Evolutionary conservation across 1,140 invertebrate genomes (phyloP).

Genomic region (Hypothenemus hampei): DNA sequence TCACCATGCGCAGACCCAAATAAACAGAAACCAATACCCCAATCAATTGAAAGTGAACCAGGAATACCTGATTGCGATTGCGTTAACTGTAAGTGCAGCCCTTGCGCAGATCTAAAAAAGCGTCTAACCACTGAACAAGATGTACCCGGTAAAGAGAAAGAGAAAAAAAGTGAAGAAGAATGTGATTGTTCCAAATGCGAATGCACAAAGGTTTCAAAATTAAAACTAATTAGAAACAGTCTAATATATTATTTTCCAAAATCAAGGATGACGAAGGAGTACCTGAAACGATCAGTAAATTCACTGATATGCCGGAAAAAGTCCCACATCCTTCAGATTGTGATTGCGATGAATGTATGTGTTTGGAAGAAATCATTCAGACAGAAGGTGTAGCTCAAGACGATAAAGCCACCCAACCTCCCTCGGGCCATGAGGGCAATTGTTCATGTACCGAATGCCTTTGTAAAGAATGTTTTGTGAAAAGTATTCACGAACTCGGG

Average conservation of each 20-base stretch:
- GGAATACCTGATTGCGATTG: constrained; percentile 23
- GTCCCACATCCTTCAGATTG: constrained; percentile 23
- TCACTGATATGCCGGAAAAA: constrained; percentile 14
- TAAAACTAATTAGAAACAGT: no score
- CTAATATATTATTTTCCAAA: no score
- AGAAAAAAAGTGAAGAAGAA: background rate
- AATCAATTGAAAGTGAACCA: background rate
- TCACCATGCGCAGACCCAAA: constrained; percentile 14
- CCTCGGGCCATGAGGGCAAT: background rate
- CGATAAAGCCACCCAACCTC: background rate
- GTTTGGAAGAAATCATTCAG: constrained; percentile 13
- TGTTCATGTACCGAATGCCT: constrained; percentile 17
- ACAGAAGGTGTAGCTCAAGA: constrained; percentile 1
- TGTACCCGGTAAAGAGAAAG: background rate
- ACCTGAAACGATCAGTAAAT: background rate
- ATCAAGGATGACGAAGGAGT: no score
- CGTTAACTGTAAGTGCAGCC: constrained; percentile 22
- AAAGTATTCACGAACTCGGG: background rate
- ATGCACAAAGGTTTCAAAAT: constrained; percentile 3
- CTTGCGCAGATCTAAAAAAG: constrained; percentile 27
- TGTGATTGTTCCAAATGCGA: constrained; percentile 15
- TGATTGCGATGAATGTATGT: constrained; percentile 22
- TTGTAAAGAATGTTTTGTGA: constrained; percentile 3
- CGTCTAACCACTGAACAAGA: background rate
- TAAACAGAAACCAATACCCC: background rate